phyloP scores from a whole-genome alignment of 2,113 vertebrate genomes.

The Elanoides forficatus region DNA sequence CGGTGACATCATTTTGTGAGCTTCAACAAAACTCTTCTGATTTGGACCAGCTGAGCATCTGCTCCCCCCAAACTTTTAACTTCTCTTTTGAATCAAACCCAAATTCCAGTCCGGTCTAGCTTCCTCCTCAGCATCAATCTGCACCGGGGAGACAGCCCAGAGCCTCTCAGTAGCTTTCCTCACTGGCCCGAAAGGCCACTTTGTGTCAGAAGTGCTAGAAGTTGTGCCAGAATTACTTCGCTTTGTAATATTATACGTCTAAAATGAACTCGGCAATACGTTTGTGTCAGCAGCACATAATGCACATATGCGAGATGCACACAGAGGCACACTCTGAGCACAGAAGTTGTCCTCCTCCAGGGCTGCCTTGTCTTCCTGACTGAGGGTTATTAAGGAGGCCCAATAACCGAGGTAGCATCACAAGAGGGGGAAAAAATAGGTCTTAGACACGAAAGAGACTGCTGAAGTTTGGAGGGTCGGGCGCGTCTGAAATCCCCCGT shows the following conservation, averaged over 20 bases:
- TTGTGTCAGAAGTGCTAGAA: not conserved
- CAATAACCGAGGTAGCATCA: not conserved
- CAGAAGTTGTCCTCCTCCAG: not conserved
- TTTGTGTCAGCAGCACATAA: not conserved
- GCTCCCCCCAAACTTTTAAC: conserved; percentile 20
- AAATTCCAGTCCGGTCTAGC: not conserved
- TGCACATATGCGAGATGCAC: not conserved
- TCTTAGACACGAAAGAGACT: not conserved
- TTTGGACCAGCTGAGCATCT: conserved; percentile 59
- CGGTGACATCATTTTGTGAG: conserved; percentile 11
- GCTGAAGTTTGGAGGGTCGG: not conserved
- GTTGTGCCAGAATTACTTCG: not conserved
- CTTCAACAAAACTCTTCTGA: not conserved
- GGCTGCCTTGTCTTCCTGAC: not conserved
- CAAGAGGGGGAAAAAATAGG: not conserved
- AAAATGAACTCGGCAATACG: not conserved
- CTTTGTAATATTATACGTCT: conserved; percentile 31
- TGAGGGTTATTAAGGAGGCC: not conserved
- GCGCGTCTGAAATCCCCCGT: not conserved
- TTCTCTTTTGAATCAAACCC: conserved; percentile 47
- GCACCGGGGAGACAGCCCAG: not conserved
- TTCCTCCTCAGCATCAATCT: conserved; percentile 43
- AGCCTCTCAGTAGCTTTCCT: conserved; percentile 23
- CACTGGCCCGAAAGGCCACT: not conserved
- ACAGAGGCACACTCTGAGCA: not conserved